Evolutionary conservation across 2,113 vertebrate species (phyloP).

Genomic region (Hyperopisus bebe): DNA sequence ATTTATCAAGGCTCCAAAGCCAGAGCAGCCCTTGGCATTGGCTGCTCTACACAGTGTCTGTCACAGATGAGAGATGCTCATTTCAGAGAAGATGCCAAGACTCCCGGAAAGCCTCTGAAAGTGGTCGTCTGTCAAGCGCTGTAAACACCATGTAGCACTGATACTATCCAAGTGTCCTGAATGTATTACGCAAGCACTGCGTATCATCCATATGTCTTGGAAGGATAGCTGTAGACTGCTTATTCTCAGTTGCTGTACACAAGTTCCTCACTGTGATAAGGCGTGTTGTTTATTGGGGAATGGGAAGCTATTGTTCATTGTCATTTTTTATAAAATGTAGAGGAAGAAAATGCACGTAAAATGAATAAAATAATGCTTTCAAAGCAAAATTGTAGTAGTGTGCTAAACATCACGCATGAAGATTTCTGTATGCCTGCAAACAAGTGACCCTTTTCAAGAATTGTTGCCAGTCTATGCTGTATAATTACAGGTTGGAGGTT

Average conservation of each 20-base stretch:
- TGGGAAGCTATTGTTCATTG: not conserved
- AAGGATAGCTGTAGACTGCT: not conserved
- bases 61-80: not conserved
- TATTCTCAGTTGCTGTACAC: not conserved
- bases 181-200: not conserved
- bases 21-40: not conserved
- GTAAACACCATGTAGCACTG: not conserved
- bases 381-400: not conserved
- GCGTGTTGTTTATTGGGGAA: not conserved
- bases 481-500: not conserved
- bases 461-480: not conserved
- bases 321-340: not conserved
- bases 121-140: not conserved
- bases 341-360: not conserved
- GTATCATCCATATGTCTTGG: not conserved
- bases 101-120: not conserved
- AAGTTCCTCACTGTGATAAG: not conserved
- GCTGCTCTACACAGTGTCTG: not conserved
- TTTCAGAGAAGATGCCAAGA: not conserved
- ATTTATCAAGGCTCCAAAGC: constrained; percentile 15
- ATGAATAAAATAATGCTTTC: not conserved
- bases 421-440: not conserved
- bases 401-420: not conserved
- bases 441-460: not conserved
- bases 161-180: not conserved